Evolutionary conservation across 35 echinoderm and acorn worm genomes (phyloP).

Genomic region (Ophioderma brevispina): DNA sequence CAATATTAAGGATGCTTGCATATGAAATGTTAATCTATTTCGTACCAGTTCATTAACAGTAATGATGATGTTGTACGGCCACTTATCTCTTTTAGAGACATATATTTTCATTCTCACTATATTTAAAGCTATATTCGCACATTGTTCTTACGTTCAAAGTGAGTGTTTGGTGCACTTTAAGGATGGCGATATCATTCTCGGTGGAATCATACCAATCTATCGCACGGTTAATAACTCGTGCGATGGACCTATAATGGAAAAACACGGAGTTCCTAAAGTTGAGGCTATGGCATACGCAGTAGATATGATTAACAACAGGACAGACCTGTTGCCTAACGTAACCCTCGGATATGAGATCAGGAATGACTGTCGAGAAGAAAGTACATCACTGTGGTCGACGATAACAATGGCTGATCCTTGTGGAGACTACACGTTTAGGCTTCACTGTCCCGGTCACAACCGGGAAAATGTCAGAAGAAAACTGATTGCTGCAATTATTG

Average conservation of each 20-base stretch:
- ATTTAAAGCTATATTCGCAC: too few species aligned
- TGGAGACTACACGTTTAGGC: too few species aligned
- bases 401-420: too few species aligned
- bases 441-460: too few species aligned
- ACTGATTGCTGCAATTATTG: not conserved
- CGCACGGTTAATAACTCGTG: not conserved
- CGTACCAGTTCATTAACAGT: too few species aligned
- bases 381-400: not conserved
- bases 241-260: not conserved
- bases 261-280: not conserved
- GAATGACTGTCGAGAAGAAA: not conserved
- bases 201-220: slow-evolving; percentile 13
- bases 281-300: not conserved
- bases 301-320: not conserved
- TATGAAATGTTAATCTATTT: too few species aligned
- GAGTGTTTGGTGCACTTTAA: not conserved
- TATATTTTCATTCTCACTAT: too few species aligned
- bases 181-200: slow-evolving; percentile 15
- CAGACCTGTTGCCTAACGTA: not conserved
- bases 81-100: too few species aligned
- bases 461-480: too few species aligned
- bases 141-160: not conserved
- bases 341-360: not conserved
- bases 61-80: too few species aligned
- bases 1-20: too few species aligned